phyloP scores from a whole-genome alignment of 1,140 invertebrate genomes.

The Bicyclus anynana region DNA sequence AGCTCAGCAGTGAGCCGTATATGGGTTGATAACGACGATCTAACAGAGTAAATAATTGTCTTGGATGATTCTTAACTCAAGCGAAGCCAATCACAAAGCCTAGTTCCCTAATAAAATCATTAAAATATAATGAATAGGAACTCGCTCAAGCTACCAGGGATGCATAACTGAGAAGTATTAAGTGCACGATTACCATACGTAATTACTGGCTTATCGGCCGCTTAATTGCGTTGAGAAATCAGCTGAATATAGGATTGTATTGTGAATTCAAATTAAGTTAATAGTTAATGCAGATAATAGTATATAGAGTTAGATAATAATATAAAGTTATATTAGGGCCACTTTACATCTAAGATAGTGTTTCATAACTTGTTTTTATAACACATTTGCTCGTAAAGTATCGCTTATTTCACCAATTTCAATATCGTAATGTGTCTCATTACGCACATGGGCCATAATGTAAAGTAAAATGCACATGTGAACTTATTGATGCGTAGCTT shows the following conservation, averaged over 20 bases:
- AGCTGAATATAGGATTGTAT: constrained; percentile 27
- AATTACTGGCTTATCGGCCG: constrained; percentile 59
- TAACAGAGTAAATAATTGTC: neutral
- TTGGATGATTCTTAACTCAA: neutral
- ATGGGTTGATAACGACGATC: too few species aligned
- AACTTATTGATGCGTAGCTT: too few species aligned
- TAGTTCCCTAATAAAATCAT: constrained; percentile 12
- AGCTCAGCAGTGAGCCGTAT: too few species aligned
- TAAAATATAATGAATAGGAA: constrained; percentile 25
- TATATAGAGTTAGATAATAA: constrained; percentile 1
- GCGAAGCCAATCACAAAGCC: neutral
- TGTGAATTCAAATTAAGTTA: constrained; percentile 18
- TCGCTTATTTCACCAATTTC: too few species aligned
- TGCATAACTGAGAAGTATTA: constrained; percentile 52
- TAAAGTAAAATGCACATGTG: too few species aligned
- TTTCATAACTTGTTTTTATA: too few species aligned
- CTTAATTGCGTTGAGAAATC: constrained; percentile 66
- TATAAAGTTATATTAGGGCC: neutral
- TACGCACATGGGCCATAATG: too few species aligned
- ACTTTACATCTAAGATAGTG: too few species aligned
- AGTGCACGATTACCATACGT: constrained; percentile 64
- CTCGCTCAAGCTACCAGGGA: constrained; percentile 17
- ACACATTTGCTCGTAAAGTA: too few species aligned
- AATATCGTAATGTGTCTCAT: too few species aligned
- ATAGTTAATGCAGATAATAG: neutral